Base-by-base conservation (phyloP, 2,888 invertebrate species). In the Leucoma salicis region DNA sequence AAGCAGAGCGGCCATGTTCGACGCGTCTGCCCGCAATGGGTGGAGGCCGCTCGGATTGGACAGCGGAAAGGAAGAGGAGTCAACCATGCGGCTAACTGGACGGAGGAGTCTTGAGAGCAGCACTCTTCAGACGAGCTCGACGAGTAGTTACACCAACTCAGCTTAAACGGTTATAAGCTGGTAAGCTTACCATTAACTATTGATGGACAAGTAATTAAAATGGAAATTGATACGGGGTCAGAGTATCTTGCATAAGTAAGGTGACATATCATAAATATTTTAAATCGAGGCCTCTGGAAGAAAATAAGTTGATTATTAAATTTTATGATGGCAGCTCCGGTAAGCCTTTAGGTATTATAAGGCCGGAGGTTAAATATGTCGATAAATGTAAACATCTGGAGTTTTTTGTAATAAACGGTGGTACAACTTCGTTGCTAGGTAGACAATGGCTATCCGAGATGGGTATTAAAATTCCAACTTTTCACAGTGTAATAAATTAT, bases 361-460 rank as follows among this genome's bases (percentile, higher is more conserved):
- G n/a, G n/a, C n/a, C n/a, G n/a, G n/a, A n/a, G n/a, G n/a, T n/a
- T n/a, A n/a, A n/a, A n/a, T n/a, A n/a, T n/a, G n/a, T n/a, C n/a
- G n/a, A n/a, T n/a, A n/a, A n/a, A n/a, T n/a, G n/a, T n/a, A n/a
- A n/a, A n/a, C n/a, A n/a, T n/a, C n/a, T n/a, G n/a, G n/a, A n/a
- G n/a, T n/a, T n/a, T n/a, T n/a, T n/a, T n/a, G n/a, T n/a, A n/a
- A n/a, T n/a, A n/a, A n/a, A n/a, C n/a, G n/a, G n/a, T n/a, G n/a
- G n/a, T n/a, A n/a, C 12, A 11, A 16, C 60, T 0, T 43, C 40
- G 0, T 42, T 62, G 18, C 8, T 59, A 2, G 59, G 62, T 4
- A 29, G 57, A 6, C 63, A 60, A 11, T 64, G 61, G 59, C 32
- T 59, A 14, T 6, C 49, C 0, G 57, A 61, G 27, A 35, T 61